Evolutionary conservation across 2,888 invertebrate species (phyloP).

Genomic region (Prosapia bicincta): DNA sequence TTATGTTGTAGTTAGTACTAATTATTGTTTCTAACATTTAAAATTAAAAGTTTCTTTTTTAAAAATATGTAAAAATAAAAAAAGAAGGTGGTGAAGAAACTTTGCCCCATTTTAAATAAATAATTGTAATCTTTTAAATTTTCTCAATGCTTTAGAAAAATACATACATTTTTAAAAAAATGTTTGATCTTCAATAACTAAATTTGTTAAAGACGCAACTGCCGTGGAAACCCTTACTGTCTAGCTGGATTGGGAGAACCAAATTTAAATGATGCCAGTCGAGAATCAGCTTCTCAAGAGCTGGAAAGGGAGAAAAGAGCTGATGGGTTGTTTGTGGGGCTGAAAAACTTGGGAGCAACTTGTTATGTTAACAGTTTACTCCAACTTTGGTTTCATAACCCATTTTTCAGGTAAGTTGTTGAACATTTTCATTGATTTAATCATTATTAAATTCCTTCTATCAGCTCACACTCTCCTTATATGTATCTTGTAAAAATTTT

Average conservation of each 20-base stretch:
- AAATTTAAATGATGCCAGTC: slow-evolving; percentile 51
- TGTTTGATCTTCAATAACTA: not conserved
- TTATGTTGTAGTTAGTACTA: too few relatives aligned
- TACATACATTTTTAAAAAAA: not conserved
- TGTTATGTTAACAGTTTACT: slow-evolving; percentile 63
- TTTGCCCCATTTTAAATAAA: too few relatives aligned
- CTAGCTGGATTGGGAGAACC: slow-evolving; percentile 56
- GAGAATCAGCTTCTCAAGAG: slow-evolving; percentile 44
- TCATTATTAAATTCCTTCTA: too few relatives aligned
- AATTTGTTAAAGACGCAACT: slow-evolving; percentile 51
- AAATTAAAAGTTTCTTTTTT: too few relatives aligned
- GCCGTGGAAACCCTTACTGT: slow-evolving; percentile 57
- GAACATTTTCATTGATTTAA: not conserved
- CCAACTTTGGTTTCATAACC: slow-evolving; percentile 61
- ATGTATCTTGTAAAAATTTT: too few relatives aligned
- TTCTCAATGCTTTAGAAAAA: not conserved
- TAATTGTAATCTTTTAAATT: too few relatives aligned
- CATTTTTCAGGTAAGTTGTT: slow-evolving; percentile 48
- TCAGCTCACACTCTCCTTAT: too few relatives aligned
- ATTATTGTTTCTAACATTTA: too few relatives aligned
- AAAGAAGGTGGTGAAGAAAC: too few relatives aligned
- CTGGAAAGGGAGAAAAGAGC: slow-evolving; percentile 44
- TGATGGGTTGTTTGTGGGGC: slow-evolving; percentile 53
- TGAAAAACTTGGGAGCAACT: slow-evolving; percentile 61
- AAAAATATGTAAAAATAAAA: too few relatives aligned